Conservation (phyloP, 2,113 vertebrate genomes). For the Prinia subflava region DNA sequence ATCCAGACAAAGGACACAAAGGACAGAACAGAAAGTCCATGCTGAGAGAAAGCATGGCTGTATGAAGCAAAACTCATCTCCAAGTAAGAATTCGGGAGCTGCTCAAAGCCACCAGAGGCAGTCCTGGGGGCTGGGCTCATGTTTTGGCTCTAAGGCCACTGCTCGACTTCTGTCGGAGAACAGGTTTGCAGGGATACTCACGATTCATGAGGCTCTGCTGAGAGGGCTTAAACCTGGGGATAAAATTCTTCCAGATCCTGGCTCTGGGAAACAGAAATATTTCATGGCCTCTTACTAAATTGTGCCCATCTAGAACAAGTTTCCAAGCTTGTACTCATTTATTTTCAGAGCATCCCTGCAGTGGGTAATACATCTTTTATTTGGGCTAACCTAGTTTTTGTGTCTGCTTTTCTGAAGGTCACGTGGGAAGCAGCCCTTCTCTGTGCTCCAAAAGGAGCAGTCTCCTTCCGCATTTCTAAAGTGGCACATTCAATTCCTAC, state of each 20-base stretch:
- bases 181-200: neutral
- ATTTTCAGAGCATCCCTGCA: neutral
- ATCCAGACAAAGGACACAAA: neutral
- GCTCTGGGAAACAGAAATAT: neutral
- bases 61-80: neutral
- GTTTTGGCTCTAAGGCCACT: neutral
- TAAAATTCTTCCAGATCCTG: neutral
- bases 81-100: neutral
- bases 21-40: neutral
- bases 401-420: neutral
- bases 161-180: accelerated
- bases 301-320: neutral
- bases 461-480: neutral
- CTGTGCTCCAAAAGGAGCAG: neutral
- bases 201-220: neutral
- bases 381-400: neutral
- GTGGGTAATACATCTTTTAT: neutral
- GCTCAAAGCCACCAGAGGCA: neutral
- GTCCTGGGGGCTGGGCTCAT: neutral
- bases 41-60: neutral
- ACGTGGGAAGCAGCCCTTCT: neutral
- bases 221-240: neutral
- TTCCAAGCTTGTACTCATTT: neutral
- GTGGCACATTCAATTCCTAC: neutral
- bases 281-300: neutral